Evolutionary conservation across 2,797 vertebrate genomes (phyloP).

Genomic region (Acropternis orthonyx): DNA sequence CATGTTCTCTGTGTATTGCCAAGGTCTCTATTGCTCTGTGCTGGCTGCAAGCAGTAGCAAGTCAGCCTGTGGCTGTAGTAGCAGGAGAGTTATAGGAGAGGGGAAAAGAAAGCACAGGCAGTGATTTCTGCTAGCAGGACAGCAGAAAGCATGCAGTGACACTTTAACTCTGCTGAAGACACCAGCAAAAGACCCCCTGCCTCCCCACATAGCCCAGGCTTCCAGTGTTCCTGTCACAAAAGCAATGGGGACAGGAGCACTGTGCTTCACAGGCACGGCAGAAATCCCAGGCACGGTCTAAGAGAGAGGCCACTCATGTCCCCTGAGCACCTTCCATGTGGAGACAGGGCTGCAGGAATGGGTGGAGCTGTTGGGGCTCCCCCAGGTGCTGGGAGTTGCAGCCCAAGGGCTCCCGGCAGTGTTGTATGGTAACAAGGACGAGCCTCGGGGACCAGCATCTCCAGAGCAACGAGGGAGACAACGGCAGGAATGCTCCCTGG

Average conservation of each 20-base stretch:
- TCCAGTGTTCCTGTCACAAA: not conserved
- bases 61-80: not conserved
- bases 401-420: not conserved
- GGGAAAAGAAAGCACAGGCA: not conserved
- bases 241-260: not conserved
- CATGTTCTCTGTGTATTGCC: not conserved
- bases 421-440: not conserved
- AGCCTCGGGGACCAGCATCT: not conserved
- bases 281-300: not conserved
- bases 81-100: not conserved
- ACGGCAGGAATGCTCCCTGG: not conserved
- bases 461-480: slow-evolving; percentile 11
- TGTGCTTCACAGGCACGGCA: not conserved
- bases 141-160: not conserved
- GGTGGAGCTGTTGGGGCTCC: not conserved
- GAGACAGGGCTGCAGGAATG: not conserved
- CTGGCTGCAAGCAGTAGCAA: not conserved
- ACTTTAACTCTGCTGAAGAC: not conserved
- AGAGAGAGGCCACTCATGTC: not conserved
- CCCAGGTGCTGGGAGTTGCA: not conserved
- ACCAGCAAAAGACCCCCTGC: not conserved
- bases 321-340: not conserved
- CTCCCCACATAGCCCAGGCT: not conserved
- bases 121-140: not conserved
- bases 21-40: not conserved